phyloP scores from a whole-genome alignment of 2,797 vertebrate genomes.

The Pseudochaenichthys georgianus region DNA sequence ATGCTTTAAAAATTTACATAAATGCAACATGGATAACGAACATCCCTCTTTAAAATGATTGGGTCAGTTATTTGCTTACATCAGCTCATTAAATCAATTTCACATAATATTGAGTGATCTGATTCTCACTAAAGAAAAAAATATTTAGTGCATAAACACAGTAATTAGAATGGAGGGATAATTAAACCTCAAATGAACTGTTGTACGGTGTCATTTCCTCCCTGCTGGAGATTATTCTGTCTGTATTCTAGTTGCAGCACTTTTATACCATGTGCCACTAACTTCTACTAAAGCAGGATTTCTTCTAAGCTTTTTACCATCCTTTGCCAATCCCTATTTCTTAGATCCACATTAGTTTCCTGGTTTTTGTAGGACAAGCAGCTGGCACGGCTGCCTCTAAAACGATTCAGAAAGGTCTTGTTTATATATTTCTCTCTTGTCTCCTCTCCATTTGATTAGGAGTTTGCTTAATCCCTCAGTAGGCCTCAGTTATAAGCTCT shows the following conservation, averaged over 20 bases:
- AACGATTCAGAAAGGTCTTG: conserved; percentile 24
- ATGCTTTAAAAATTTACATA: not conserved
- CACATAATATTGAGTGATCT: not conserved
- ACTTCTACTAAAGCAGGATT: conserved; percentile 2
- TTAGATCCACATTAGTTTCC: conserved; percentile 10
- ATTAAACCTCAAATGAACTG: not conserved
- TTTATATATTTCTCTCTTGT: conserved; percentile 57
- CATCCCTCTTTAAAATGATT: not conserved
- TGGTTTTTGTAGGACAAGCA: conserved; percentile 7
- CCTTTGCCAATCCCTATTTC: not conserved
- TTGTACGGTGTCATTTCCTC: not conserved
- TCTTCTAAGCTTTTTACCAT: not conserved
- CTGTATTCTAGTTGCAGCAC: not conserved
- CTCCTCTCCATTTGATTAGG: conserved; percentile 71
- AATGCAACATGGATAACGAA: not conserved
- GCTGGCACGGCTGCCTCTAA: conserved; percentile 33
- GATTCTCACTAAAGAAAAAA: not conserved
- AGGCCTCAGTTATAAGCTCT: conserved; percentile 77
- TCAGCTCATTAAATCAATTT: not conserved
- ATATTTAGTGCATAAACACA: not conserved
- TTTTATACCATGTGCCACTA: not conserved
- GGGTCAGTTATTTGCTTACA: not conserved
- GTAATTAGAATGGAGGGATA: not conserved
- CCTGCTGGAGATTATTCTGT: not conserved
- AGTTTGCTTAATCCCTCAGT: conserved; percentile 76